Base-by-base conservation (phyloP, 2,888 invertebrate species). In the Gymnocheta viridis region DNA sequence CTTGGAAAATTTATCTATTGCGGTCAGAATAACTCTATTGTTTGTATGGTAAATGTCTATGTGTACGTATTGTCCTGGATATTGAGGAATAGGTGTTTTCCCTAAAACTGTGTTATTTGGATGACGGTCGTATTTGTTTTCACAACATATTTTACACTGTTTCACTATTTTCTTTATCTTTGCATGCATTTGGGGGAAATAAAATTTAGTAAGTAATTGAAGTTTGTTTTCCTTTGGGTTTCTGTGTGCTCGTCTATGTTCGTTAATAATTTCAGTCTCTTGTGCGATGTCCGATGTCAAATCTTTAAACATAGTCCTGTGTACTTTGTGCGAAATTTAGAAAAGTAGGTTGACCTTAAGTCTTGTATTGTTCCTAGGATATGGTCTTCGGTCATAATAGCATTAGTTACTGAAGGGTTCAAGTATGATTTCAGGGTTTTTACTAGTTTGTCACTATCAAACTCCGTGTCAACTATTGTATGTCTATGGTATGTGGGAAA, bases 91-190 rank as follows among this genome's bases (percentile, higher is more conserved):
- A n/a, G 60, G 60, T 19, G 78, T 69, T 24, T 78, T 51, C 38
- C 14, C 17, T 44, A 58, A 47, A 47, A 14, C 17, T 62, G 38
- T 51, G 17, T 62, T 73, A 24, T 51, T 73, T 38, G 51, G 41
- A 54, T 54, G 54, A 4, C 74, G 64, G 5, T 64, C 74, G 19
- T 74, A 74, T 51, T 74, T 74, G 29, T 73, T 74, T 54, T 74
- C 64, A 7, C 9, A 12, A 17, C 76, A 77, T 35, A 77, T 58
- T n/a, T 17, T 56, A 19, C 66, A 76, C 41, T 66, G 54, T 22
- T 44, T 66, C 0, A 44, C 32, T 17, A 76, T 54, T 35, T 54
- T 76, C 19, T n/a, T 32, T 10, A 73, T 41, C 4, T 74, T 64
- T 27, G 38, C 49, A 1, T 24, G 32, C 73, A 70, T 72, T 2